Base-by-base conservation (phyloP, 2,113 vertebrate genomes). In the Collichthys lucidus region DNA sequence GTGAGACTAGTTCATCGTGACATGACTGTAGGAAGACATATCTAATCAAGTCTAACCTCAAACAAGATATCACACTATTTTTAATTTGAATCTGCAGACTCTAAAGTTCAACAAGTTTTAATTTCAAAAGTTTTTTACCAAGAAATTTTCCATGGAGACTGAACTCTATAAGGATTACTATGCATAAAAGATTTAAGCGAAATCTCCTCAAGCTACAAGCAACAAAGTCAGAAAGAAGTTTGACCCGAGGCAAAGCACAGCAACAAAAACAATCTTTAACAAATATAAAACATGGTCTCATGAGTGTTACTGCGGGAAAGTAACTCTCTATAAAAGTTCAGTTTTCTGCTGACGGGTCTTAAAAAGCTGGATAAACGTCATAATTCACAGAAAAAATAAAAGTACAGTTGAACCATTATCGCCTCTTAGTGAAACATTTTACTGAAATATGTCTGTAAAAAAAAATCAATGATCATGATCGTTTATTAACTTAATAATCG, bases 161-260 rank as follows among this genome's bases (percentile, higher is more conserved):
- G 12, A n/a, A 2, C 47, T 61, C 77, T 73, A 17, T 8, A 14
- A 63, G n/a, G 16, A 56, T 24, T 55, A 5, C 20, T 61, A 2
- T 31, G n/a, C 57, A 50, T 14, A 64, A 44, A 77, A 29, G 42
- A 79, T 67, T 74, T 62, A 26, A 26, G 52, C 5, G 35, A 11
- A 89, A 72, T 74, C 75, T 79, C 74, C 40, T 81, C 29, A 29
- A 79, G 72, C 77, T 60, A 9, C 4, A 4, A 40, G 22, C 47
- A 77, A 63, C 9, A 69, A 72, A 82, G 59, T 15, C 47, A 47
- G 65, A 77, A 1, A n/a, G n/a, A 74, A 56, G 57, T 82, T 77
- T 40, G 40, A 53, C 56, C 67, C 10, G 1, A 4, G 24, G 68
- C 19, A 11, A 61, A 65, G 26, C 67, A 44, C 22, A 49, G 62